Base-by-base conservation (phyloP, 2,888 invertebrate species). In the Megamerina dolium region DNA sequence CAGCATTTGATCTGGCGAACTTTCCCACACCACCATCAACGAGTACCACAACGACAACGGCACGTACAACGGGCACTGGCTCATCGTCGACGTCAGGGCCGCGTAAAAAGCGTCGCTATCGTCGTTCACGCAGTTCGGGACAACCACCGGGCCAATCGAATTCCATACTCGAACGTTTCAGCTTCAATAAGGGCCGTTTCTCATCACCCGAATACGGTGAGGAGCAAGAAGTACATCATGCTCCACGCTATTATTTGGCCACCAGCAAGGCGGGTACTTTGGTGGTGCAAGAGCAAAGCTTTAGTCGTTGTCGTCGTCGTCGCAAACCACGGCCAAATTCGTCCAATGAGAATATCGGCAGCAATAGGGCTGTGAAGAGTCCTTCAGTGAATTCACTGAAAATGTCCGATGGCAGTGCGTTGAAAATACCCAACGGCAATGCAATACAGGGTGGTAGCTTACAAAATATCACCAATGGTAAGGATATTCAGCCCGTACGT, bases 181-280 rank as follows among this genome's bases (percentile, higher is more conserved):
- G 72, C 45, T 61, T 60, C 37, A 61, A 64, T 42, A 68, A 65
- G 33, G 62, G 66, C 1, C 58, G 66, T 1, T 59, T 64, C 29
- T 70, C 70, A 1, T 66, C 72, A 4, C 70, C 70, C 3, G 69
- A 68, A 47, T 62, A 57, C 14, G 55, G 52, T 1, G 57, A 59
- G 31, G 59, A 61, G 21, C 52, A 58, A 16, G 43, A 50, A 17
- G 35, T 60, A 18, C 45, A 54, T 17, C 57, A 52, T 33, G 51
- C 53, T 5, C 65, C 66, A 13, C 70, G 68, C 37, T 77, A 77
- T 52, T 73, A 64, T 48, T 65, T 75, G 38, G 66, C 77, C 52
- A 74, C 74, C 21, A 73, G 75, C 56, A 73, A 73, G 47, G 77
- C 77, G 12, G 77, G 77, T 20, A 77, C 77, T 26, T 59, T 77